Evolutionary conservation across 2,113 vertebrate species (phyloP).

Genomic region (Muscicapa adusta): DNA sequence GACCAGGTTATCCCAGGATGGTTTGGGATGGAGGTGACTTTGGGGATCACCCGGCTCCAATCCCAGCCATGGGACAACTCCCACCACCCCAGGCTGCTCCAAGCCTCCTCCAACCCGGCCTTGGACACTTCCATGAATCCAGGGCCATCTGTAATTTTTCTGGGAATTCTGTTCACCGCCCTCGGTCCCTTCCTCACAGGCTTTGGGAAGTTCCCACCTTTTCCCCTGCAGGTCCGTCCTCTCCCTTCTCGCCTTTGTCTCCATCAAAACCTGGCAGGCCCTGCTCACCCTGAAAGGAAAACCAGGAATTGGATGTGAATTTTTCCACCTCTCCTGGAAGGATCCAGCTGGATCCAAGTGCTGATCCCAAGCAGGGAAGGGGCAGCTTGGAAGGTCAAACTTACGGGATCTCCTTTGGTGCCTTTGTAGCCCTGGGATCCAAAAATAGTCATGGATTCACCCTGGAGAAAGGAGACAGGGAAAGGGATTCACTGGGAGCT

Average conservation of each 20-base stretch:
- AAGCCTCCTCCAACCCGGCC: accelerated
- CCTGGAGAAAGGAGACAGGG: slow-evolving; percentile 61
- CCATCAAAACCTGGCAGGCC: slow-evolving; percentile 87
- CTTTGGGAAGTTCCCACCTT: slow-evolving; percentile 69
- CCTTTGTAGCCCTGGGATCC: slow-evolving; percentile 87
- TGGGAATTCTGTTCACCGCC: neutral
- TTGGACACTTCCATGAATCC: neutral
- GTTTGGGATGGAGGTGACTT: neutral
- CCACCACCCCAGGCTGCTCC: neutral
- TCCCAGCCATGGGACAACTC: accelerated
- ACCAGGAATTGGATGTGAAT: neutral
- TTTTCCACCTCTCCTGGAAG: neutral
- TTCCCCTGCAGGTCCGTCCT: slow-evolving; percentile 83
- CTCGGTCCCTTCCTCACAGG: neutral
- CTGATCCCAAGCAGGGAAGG: neutral
- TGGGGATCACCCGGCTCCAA: neutral
- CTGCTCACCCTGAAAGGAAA: slow-evolving; percentile 74
- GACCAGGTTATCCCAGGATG: accelerated
- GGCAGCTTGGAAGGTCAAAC: neutral
- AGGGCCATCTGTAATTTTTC: neutral
- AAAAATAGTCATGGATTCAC: slow-evolving; percentile 72
- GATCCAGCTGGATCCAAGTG: neutral
- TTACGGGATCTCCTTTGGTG: slow-evolving; percentile 81
- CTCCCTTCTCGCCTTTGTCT: slow-evolving; percentile 93
- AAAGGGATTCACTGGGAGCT: neutral